Percentiles rank a stretch among this genome's conserved stretches.
phyloP scores from a whole-genome alignment of 2,797 vertebrate genomes.

The Darevskia mixta region DNA sequence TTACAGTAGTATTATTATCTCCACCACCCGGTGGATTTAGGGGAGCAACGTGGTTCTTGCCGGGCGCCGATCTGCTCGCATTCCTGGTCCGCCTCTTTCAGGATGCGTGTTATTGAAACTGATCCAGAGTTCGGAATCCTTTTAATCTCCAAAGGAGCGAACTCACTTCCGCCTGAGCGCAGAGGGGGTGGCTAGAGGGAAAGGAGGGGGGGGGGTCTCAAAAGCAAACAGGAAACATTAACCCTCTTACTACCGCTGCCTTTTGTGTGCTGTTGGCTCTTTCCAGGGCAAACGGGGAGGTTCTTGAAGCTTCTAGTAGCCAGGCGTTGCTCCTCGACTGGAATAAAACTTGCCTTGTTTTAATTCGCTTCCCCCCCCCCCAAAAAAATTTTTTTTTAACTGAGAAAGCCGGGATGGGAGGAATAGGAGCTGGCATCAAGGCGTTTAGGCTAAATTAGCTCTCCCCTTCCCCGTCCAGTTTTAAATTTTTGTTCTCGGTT shows the following conservation, averaged over 20 bases:
- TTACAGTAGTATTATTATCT: no score
- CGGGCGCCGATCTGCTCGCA: neutral
- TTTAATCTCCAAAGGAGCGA: slow-evolving; percentile 84
- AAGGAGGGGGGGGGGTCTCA: slow-evolving; percentile 59
- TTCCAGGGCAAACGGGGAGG: neutral
- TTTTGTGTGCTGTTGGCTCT: slow-evolving; percentile 61
- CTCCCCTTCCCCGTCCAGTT: neutral
- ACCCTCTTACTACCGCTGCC: slow-evolving; percentile 69
- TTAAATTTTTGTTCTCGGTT: neutral
- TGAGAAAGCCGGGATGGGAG: no score
- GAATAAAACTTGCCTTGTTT: neutral
- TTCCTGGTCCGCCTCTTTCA: slow-evolving; percentile 26
- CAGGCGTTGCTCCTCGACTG: neutral
- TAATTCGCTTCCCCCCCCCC: no score
- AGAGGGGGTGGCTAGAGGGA: slow-evolving; percentile 76
- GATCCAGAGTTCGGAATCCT: slow-evolving; percentile 83
- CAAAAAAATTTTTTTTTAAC: neutral
- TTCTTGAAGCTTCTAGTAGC: neutral
- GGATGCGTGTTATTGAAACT: slow-evolving; percentile 75
- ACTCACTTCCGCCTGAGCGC: slow-evolving; percentile 85
- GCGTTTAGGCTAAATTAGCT: neutral
- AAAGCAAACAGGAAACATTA: slow-evolving; percentile 83
- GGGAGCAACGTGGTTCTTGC: neutral
- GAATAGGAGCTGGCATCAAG: neutral
- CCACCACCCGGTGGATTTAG: slow-evolving; percentile 46